Evolutionary conservation across 2,113 vertebrate species (phyloP).

Genomic region (Platysternon megacephalum): DNA sequence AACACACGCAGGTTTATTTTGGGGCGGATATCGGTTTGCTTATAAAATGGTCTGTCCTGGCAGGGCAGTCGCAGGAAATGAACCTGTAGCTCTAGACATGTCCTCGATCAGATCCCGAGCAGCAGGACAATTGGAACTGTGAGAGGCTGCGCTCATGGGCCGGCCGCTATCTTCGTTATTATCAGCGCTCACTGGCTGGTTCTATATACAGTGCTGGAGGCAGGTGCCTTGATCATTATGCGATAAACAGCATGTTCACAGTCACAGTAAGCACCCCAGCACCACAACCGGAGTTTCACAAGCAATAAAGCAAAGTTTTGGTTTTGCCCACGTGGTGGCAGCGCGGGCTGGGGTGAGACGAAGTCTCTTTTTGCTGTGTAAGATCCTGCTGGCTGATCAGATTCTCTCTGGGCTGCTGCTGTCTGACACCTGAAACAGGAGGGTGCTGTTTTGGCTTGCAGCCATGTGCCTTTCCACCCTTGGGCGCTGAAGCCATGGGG

Average conservation of each 20-base stretch:
- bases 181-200: neutral
- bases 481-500: neutral
- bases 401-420: neutral
- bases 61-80: rapidly evolving
- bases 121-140: neutral
- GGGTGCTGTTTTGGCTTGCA: neutral
- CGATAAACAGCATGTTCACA: neutral
- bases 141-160: neutral
- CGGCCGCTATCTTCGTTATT: neutral
- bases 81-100: neutral
- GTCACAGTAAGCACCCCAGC: neutral
- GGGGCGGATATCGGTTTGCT: neutral
- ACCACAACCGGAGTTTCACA: neutral
- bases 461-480: neutral
- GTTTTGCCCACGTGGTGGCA: neutral
- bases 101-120: neutral
- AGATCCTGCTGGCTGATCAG: neutral
- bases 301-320: neutral
- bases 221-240: neutral
- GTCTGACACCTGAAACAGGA: neutral
- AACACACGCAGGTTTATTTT: neutral
- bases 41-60: rapidly evolving
- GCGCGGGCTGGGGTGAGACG: neutral
- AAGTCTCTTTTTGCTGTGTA: neutral
- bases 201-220: neutral